These are phyloP conservation scores for Rissa tridactyla DNA, from an alignment of 2,113 vertebrate genomes.

Conservation along the genomic window DNA sequence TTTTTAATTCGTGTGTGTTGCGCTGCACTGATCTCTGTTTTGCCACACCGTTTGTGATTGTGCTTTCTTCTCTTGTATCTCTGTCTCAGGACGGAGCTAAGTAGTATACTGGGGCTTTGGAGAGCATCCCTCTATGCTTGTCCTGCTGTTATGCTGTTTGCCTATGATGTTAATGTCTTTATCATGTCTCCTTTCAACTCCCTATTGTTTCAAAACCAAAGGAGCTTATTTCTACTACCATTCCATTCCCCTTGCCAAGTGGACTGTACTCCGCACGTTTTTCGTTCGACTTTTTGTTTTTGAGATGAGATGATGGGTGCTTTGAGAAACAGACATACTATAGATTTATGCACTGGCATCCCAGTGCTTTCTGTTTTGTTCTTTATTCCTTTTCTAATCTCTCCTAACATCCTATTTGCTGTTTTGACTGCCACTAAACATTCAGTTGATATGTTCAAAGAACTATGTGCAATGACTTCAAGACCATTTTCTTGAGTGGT, in stretches of 20 bases:
- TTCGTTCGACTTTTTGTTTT: not conserved
- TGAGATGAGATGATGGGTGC: not conserved
- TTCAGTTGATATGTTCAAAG: conserved; percentile 18
- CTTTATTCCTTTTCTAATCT: conserved; percentile 28
- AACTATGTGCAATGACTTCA: conserved; percentile 17
- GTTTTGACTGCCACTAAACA: conserved; percentile 16
- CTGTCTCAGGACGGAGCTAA: not conserved
- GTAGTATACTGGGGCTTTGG: not conserved
- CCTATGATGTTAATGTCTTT: not conserved
- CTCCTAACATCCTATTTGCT: conserved; percentile 3
- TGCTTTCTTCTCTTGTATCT: not conserved
- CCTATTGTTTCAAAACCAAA: not conserved
- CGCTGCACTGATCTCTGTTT: not conserved
- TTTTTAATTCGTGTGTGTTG: not conserved
- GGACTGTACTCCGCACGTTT: not conserved
- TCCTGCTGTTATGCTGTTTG: not conserved
- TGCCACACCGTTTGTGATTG: not conserved
- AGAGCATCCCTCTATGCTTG: not conserved
- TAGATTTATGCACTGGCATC: not conserved
- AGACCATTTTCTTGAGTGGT: conserved; percentile 19
- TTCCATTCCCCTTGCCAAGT: not conserved
- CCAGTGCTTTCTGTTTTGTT: not conserved
- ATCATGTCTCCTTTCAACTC: not conserved
- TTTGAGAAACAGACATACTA: not conserved
- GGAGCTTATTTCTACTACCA: not conserved